phyloP scores from a whole-genome alignment of 37 sponge, comb jelly and placozoan genomes.

The Agelas oroides region DNA sequence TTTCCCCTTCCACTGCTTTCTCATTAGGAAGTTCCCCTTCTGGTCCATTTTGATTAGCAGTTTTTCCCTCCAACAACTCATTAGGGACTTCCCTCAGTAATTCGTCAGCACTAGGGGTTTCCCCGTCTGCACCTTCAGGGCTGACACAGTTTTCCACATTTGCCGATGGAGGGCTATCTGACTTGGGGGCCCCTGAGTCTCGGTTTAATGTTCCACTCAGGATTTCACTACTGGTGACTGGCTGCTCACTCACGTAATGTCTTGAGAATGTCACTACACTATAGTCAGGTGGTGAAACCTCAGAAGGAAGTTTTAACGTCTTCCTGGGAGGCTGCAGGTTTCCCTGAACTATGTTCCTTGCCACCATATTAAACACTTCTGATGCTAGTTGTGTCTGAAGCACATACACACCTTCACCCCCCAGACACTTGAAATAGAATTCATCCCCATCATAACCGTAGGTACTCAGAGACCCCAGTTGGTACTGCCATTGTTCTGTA shows the following conservation, averaged over 20 bases:
- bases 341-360: constrained; percentile 60
- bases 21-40: too few relatives aligned
- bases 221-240: neutral
- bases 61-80: too few relatives aligned
- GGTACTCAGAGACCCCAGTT: constrained; percentile 69
- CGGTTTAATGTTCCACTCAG: neutral
- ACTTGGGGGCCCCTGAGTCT: neutral
- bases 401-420: constrained; percentile 82
- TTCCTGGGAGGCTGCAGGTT: constrained; percentile 38
- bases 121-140: too few relatives aligned
- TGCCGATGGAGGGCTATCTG: neutral
- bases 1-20: too few relatives aligned
- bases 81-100: too few relatives aligned
- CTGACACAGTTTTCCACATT: too few relatives aligned
- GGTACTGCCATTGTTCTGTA: constrained; percentile 70
- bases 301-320: constrained; percentile 1
- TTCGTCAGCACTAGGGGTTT: too few relatives aligned
- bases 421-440: constrained; percentile 85
- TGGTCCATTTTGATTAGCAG: too few relatives aligned
- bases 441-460: constrained; percentile 88
- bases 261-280: neutral
- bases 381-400: constrained; percentile 56
- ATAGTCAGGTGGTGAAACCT: neutral
- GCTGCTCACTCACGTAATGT: too few relatives aligned
- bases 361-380: constrained; percentile 65